Conservation (phyloP, 2,797 vertebrate species). For the Clarias platycephalus region DNA sequence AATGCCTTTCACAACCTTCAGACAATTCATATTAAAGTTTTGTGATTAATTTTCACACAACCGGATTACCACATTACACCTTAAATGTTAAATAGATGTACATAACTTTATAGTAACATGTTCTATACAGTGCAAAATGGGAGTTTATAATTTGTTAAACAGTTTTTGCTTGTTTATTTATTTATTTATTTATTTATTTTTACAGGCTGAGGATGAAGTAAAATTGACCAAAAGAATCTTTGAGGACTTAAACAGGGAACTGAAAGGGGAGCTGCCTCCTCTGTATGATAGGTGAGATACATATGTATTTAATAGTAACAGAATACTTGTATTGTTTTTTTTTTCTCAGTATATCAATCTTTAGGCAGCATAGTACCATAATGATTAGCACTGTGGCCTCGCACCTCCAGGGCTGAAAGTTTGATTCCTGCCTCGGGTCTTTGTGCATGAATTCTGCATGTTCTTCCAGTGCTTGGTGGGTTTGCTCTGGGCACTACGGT, state of each 20-base stretch:
- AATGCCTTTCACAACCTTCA: neutral
- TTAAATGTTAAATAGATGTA: too few relatives aligned
- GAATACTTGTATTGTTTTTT: neutral
- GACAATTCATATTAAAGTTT: neutral
- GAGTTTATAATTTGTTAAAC: neutral
- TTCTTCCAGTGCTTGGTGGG: too few relatives aligned
- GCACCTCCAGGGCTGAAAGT: too few relatives aligned
- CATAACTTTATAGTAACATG: neutral
- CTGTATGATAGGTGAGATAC: slow-evolving; percentile 78
- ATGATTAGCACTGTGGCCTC: too few relatives aligned
- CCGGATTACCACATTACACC: too few relatives aligned
- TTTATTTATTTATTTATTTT: neutral
- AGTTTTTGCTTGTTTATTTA: neutral
- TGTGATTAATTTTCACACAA: neutral
- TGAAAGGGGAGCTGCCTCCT: slow-evolving; percentile 85
- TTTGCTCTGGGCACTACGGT: too few relatives aligned
- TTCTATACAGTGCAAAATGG: neutral
- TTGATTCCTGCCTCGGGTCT: too few relatives aligned
- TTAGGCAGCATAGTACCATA: too few relatives aligned
- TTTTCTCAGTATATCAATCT: neutral
- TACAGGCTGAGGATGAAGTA: slow-evolving; percentile 89
- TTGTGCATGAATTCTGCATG: too few relatives aligned
- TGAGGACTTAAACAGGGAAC: slow-evolving; percentile 85
- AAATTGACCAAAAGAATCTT: slow-evolving; percentile 81
- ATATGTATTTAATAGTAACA: neutral